Conservation (phyloP, 2,797 vertebrate species). For the Potorous gilbertii region DNA sequence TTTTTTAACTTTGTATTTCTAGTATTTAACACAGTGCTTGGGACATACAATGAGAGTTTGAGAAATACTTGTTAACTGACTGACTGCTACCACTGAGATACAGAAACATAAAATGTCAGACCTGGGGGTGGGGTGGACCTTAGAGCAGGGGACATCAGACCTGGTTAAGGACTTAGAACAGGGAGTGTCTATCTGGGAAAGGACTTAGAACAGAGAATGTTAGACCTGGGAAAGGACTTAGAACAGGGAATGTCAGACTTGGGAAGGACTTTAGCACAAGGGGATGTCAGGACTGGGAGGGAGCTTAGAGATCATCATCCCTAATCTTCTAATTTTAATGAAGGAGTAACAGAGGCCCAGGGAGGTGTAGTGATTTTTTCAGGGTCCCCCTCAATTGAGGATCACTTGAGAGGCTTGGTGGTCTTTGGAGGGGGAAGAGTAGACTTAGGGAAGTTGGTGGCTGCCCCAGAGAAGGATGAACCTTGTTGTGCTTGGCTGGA, state of each 20-base stretch:
- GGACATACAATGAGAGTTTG: not conserved
- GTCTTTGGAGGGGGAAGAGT: too few species aligned
- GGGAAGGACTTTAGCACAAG: too few species aligned
- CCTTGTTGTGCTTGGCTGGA: too few species aligned
- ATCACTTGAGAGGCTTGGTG: too few species aligned
- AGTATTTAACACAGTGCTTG: not conserved
- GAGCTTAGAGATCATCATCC: rapidly evolving
- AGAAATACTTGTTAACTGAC: not conserved
- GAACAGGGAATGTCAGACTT: not conserved
- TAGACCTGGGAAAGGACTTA: rapidly evolving
- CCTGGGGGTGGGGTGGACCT: too few species aligned
- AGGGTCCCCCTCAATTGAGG: not conserved
- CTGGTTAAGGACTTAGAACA: too few species aligned
- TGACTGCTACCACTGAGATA: not conserved
- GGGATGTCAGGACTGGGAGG: not conserved
- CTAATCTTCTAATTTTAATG: not conserved
- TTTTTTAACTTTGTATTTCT: too few species aligned
- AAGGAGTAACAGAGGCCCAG: not conserved
- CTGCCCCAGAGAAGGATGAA: too few species aligned
- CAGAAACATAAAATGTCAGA: not conserved
- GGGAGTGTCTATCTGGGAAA: too few species aligned
- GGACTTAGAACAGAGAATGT: not conserved
- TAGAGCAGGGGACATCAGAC: not conserved
- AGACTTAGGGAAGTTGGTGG: too few species aligned
- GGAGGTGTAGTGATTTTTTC: not conserved